These are phyloP conservation scores for Natator depressus DNA, from an alignment of 2,113 vertebrate species.

Conservation along the genomic window DNA sequence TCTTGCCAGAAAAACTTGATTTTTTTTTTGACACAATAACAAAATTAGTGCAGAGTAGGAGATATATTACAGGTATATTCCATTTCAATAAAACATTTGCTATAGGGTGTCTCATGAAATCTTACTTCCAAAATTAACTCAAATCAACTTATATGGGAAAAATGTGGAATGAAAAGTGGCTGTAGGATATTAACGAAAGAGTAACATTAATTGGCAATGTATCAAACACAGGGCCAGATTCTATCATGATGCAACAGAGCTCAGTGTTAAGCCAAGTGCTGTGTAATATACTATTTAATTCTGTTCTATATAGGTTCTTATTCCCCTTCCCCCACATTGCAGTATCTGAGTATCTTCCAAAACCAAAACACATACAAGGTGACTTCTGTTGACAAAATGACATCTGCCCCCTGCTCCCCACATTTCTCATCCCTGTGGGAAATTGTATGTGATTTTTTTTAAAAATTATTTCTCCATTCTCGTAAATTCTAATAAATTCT, in stretches of 20 bases:
- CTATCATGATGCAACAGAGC: neutral
- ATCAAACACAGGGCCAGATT: neutral
- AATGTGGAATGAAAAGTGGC: neutral
- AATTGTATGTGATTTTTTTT: neutral
- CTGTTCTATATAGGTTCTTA: neutral
- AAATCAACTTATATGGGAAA: neutral
- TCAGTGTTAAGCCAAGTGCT: neutral
- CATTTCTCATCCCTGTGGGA: neutral
- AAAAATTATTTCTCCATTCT: neutral
- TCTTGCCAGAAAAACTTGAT: neutral
- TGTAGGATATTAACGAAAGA: neutral
- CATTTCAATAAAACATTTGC: neutral
- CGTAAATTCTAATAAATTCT: neutral
- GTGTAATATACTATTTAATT: neutral
- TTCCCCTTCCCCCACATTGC: neutral
- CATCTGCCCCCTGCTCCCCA: neutral
- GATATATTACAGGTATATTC: neutral
- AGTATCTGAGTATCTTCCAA: neutral
- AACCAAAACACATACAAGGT: neutral
- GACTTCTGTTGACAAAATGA: neutral
- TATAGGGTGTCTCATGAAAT: neutral
- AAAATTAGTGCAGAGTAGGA: neutral
- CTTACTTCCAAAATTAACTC: neutral
- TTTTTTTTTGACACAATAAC: neutral
- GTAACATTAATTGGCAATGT: neutral